These are phyloP conservation scores for Eupithecia tripunctaria DNA, from an alignment of 2,888 invertebrate genomes.

Conservation along the genomic window DNA sequence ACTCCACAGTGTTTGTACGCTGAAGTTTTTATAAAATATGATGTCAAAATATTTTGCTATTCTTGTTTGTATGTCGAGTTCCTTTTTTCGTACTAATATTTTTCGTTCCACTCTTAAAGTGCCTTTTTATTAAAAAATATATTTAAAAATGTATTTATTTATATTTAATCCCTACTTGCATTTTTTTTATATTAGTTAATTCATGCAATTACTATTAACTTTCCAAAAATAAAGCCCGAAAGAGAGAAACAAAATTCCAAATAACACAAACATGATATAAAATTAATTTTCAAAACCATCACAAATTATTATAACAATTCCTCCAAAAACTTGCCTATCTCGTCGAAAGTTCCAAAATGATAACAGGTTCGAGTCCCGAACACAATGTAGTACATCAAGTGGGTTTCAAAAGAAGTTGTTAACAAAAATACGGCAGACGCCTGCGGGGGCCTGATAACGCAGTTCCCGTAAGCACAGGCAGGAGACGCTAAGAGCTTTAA, in stretches of 20 bases:
- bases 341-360: slow-evolving; percentile 34
- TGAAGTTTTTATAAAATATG: neutral
- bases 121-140: no score
- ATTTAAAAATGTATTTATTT: no score
- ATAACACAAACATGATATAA: neutral
- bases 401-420: slow-evolving; percentile 81
- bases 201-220: neutral
- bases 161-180: no score
- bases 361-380: slow-evolving; percentile 40
- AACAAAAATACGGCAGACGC: slow-evolving; percentile 79
- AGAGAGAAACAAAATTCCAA: neutral
- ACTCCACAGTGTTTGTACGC: neutral
- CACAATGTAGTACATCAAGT: slow-evolving; percentile 63
- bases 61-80: neutral
- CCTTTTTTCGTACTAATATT: neutral
- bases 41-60: neutral
- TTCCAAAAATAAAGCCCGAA: neutral
- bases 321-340: slow-evolving; percentile 36
- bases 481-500: slow-evolving; percentile 1
- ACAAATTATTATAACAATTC: slow-evolving; percentile 16
- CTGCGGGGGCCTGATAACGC: slow-evolving; percentile 77
- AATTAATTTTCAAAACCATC: slow-evolving; percentile 13
- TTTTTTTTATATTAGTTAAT: neutral
- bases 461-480: slow-evolving; percentile 52
- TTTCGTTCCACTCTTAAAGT: neutral